Conservation (phyloP, 37 sponge, comb jelly and placozoan species). For the Crambe crambe region DNA sequence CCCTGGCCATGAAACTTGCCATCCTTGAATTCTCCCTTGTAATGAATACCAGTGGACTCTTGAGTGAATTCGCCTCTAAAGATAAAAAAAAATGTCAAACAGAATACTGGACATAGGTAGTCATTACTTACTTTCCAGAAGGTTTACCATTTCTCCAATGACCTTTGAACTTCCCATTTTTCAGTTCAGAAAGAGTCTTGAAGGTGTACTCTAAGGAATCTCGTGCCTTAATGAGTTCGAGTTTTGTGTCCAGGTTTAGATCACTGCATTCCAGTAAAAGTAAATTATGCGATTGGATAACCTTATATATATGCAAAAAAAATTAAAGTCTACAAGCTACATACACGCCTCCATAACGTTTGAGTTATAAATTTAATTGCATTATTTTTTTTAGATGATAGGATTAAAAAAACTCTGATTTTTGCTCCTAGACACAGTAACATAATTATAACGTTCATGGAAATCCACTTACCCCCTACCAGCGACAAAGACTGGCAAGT, state of each 20-base stretch:
- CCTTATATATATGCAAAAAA: no score
- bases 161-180: slow-evolving; percentile 65
- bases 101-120: background rate
- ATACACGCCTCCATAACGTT: no score
- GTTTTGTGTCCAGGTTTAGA: slow-evolving; percentile 49
- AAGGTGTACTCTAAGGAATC: slow-evolving; percentile 55
- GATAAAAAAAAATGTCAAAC: background rate
- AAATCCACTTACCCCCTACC: slow-evolving; percentile 45
- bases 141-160: slow-evolving; percentile 69
- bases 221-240: slow-evolving; percentile 48
- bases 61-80: slow-evolving; percentile 69
- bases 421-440: no score
- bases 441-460: no score
- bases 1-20: slow-evolving; percentile 70
- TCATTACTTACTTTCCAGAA: slow-evolving; percentile 59
- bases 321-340: no score
- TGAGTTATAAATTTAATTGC: no score
- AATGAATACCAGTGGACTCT: slow-evolving; percentile 48
- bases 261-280: slow-evolving; percentile 6
- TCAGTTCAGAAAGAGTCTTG: slow-evolving; percentile 20
- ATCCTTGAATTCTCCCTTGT: slow-evolving; percentile 55
- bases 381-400: no score
- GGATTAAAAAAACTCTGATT: no score
- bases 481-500: slow-evolving; percentile 31
- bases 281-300: background rate